Base-by-base conservation (phyloP, 1,140 invertebrate species). In the Halyomorpha halys region DNA sequence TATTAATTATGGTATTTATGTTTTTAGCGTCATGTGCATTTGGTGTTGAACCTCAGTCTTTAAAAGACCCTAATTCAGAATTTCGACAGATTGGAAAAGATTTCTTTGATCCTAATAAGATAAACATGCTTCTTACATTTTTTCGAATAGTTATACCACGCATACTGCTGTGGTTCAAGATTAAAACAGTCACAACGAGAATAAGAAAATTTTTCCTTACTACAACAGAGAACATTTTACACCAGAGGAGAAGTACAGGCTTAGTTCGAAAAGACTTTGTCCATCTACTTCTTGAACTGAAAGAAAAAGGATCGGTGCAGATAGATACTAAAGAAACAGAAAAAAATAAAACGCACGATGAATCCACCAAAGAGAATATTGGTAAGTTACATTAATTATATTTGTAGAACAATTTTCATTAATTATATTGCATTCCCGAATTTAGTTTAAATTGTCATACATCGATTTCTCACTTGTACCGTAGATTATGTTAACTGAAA, bases 11-110 rank as follows among this genome's bases (percentile, higher is more conserved):
- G n/a, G 2, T 30, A 8, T 2, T 25, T 13, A 3, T 49, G 25
- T 14, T 49, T 62, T 49, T 25, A 63, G 77, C 76, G 23, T 76
- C 75, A 0, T 80, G 77, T 65, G 78, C 77, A 15, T 82, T 82
- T 69, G 82, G 82, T 13, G 71, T 82, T 2, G 75, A 82, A 51
- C 76, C 76, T n/a, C 75, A 81, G 60, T 77, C 75, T 9, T 72
- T 82, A 67, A 70, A 68, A 16, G 68, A 77, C 68, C 71, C 75
- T 0, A 66, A 77, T 19, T 76, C 78, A 44, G 74, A 78, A 62
- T 81, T 82, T 67, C 71, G 73, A 54, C 63, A 69, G 44, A 77
- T 80, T 70, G 77, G 78, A 0, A 67, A 69, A 18, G 62, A 61
- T 72, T 73, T 69, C 69, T 72, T 61, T 71, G 72, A 70, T 70